Base-by-base conservation (phyloP, 1,140 invertebrate species). In the Drosophila ironensis region DNA sequence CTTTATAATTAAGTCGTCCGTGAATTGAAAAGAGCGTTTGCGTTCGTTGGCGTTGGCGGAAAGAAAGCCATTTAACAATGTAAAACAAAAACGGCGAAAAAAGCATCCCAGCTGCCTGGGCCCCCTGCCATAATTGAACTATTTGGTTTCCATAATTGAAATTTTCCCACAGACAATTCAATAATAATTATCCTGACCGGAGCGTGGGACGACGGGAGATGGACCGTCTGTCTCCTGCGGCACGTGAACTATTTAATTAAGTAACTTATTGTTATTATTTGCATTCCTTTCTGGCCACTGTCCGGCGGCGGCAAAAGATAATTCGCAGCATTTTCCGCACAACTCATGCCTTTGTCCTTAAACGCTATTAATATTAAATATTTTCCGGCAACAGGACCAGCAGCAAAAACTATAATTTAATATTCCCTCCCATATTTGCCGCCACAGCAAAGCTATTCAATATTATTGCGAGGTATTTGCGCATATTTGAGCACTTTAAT, bases 181-280 rank as follows among this genome's bases (percentile, higher is more conserved):
- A 75, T 87, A 87, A 87, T 87, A 87, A 84, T 84, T 84, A 84
- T 69, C 53, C 57, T 35, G 48, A 28, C 61, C 12, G 12, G 12
- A 25, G 64, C 5, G 11, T 5, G 37, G 28, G 24, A n/a, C n/a
- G n/a, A n/a, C n/a, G 7, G 40, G 1, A 22, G 46, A n/a, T 7
- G 27, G 5, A 6, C n/a, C 14, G 35, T 46, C 48, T 44, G 54
- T 69, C 37, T 59, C 44, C 47, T 35, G 61, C 38, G 63, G 77
- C 73, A 82, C 67, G 72, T 78, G 44, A 77, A 82, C 73, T 78
- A 84, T 84, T 84, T 84, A 86, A 84, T 84, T 84, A 86, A 86
- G 80, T 74, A 82, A 84, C 80, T 86, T 84, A 84, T 82, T 82
- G 69, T 78, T 84, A 86, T 74, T 86, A 86, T 84, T 84, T 86